A percentile compares a stretch with the other conserved stretches of the same genome.
phyloP scores from a whole-genome alignment of 2,113 vertebrate genomes.

The Sebastes fasciatus region DNA sequence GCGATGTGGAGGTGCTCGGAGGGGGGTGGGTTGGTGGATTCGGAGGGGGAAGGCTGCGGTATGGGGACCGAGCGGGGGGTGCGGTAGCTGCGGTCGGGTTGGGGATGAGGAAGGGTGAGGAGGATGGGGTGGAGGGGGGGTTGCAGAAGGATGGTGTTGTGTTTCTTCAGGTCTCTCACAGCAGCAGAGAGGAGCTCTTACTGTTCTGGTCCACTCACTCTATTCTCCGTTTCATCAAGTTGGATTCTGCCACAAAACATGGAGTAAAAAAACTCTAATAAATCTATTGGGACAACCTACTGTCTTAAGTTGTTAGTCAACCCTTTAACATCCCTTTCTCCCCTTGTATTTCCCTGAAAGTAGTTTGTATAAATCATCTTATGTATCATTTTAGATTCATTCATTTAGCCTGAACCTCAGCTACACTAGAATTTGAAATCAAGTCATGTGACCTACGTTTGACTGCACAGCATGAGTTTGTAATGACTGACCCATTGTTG shows the following conservation, averaged over 20 bases:
- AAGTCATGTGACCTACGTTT: neutral
- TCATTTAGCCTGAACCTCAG: neutral
- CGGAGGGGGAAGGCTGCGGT: slow-evolving; percentile 18
- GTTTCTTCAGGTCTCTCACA: slow-evolving; percentile 64
- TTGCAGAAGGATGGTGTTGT: slow-evolving; percentile 60
- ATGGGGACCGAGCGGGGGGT: slow-evolving; percentile 32
- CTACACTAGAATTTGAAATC: neutral
- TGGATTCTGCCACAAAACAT: neutral
- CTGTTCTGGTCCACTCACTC: slow-evolving; percentile 20
- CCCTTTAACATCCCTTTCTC: too few species aligned
- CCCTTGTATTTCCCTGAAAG: too few species aligned
- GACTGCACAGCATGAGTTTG: neutral
- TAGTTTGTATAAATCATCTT: too few species aligned
- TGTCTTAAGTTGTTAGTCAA: too few species aligned
- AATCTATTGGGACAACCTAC: too few species aligned
- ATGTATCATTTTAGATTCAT: too few species aligned
- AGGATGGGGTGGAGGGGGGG: neutral
- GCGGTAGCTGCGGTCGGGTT: slow-evolving; percentile 56
- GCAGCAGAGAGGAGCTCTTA: slow-evolving; percentile 41
- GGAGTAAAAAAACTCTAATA: neutral
- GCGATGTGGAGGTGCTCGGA: slow-evolving; percentile 27
- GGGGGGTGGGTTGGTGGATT: slow-evolving; percentile 9
- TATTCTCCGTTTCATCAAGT: slow-evolving; percentile 12
- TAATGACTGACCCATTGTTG: neutral
- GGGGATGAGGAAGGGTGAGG: slow-evolving; percentile 13